phyloP scores from a whole-genome alignment of 92 coral and sea anemone species.

The Epizoanthus fatuus region DNA sequence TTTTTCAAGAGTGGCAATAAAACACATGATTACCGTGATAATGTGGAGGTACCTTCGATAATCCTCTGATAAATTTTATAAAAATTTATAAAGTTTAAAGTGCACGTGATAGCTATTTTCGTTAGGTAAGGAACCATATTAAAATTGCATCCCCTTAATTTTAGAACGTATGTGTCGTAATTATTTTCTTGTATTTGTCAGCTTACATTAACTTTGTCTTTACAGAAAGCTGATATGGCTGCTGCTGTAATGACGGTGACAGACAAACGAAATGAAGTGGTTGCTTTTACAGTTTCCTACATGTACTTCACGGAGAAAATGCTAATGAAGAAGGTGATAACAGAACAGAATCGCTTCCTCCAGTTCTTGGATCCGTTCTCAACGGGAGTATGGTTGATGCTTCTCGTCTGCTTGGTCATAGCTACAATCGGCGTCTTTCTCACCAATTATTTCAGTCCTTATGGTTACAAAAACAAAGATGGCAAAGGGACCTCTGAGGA shows the following conservation, averaged over 20 bases:
- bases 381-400: slow-evolving; percentile 66
- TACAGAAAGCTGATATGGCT: slow-evolving; percentile 84
- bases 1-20: too few species aligned
- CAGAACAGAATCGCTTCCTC: slow-evolving; percentile 36
- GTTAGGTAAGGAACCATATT: too few species aligned
- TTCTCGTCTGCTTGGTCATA: slow-evolving; percentile 39
- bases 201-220: background rate
- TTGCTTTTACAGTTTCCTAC: slow-evolving; percentile 71
- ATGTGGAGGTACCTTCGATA: too few species aligned
- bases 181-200: background rate
- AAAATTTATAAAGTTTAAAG: too few species aligned
- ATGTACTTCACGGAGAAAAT: slow-evolving; percentile 70
- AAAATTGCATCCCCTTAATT: too few species aligned
- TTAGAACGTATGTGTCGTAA: too few species aligned
- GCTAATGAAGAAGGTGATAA: slow-evolving; percentile 49
- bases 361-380: slow-evolving; percentile 78
- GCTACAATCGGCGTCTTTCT: slow-evolving; percentile 46
- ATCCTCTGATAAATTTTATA: too few species aligned
- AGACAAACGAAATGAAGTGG: slow-evolving; percentile 59
- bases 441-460: slow-evolving; percentile 79
- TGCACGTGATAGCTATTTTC: too few species aligned
- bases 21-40: too few species aligned
- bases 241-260: slow-evolving; percentile 74
- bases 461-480: slow-evolving; percentile 64
- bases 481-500: slow-evolving; percentile 63